Percentiles rank a stretch among this genome's conserved stretches.
Evolutionary conservation across 2,888 invertebrate genomes (phyloP).

Genomic region (Globia sparganii): DNA sequence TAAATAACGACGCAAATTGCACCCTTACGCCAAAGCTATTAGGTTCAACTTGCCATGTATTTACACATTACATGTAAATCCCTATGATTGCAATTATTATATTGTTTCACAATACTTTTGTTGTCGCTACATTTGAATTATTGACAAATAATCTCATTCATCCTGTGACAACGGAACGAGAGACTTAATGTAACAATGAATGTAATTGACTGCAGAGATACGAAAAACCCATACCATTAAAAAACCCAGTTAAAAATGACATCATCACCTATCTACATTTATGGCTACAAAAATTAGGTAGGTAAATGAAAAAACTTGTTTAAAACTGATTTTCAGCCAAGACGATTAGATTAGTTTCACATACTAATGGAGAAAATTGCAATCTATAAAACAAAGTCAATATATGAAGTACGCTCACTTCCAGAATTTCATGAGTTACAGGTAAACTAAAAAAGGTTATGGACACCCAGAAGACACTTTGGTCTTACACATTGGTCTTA

Average conservation of each 20-base stretch:
- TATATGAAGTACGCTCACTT: neutral
- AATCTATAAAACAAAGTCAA: neutral
- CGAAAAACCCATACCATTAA: conserved; percentile 19
- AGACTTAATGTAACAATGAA: conserved; percentile 28
- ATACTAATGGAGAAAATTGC: neutral
- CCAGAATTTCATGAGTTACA: neutral
- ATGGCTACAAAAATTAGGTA: neutral
- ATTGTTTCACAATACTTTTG: conserved; percentile 58
- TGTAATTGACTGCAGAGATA: conserved; percentile 17
- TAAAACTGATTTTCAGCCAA: neutral
- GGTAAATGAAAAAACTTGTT: neutral
- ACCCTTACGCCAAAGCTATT: conserved; percentile 1
- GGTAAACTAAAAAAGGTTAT: neutral
- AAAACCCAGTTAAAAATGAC: neutral
- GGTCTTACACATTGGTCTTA: neutral
- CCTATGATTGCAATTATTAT: conserved; percentile 45
- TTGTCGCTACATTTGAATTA: conserved; percentile 44
- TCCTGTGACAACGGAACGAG: conserved; percentile 46
- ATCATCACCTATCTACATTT: neutral
- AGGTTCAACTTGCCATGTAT: conserved; percentile 34
- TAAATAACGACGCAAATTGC: neutral
- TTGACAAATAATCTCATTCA: conserved; percentile 61
- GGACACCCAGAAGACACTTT: neutral
- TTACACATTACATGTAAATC: conserved; percentile 21
- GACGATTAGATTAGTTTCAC: neutral